These are phyloP conservation scores for Phoenicopterus ruber DNA, from an alignment of 2,113 vertebrate species.

Conservation along the genomic window DNA sequence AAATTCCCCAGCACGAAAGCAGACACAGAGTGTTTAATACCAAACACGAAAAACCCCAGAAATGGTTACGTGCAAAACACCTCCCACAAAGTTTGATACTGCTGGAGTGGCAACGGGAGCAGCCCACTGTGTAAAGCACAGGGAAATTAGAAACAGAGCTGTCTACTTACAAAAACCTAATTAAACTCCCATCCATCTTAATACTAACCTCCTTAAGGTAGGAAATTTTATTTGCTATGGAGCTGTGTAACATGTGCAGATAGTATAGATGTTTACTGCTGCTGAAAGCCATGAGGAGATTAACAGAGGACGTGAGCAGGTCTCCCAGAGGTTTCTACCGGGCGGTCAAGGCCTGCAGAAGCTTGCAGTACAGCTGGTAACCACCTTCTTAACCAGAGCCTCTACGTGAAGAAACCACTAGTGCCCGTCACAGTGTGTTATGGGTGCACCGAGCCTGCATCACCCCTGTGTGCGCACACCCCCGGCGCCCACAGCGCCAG, in stretches of 20 bases:
- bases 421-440: too few relatives aligned
- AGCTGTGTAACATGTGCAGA: background rate
- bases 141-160: slow-evolving; percentile 14
- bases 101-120: background rate
- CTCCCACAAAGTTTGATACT: background rate
- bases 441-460: too few relatives aligned
- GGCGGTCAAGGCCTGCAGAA: background rate
- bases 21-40: background rate
- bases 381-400: background rate
- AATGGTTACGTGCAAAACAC: background rate
- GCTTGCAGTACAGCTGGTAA: background rate
- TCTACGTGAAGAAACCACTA: accelerated
- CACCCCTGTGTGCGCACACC: background rate
- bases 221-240: background rate
- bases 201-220: background rate
- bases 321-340: background rate
- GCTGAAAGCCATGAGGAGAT: background rate
- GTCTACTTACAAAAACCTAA: slow-evolving; percentile 15
- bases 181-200: slow-evolving; percentile 56
- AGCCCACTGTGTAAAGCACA: background rate
- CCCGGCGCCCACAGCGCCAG: background rate
- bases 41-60: background rate
- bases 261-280: background rate
- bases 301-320: background rate
- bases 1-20: background rate